These are phyloP conservation scores for Premnoplex brunnescens DNA, from an alignment of 2,797 vertebrate species.

Conservation along the genomic window DNA sequence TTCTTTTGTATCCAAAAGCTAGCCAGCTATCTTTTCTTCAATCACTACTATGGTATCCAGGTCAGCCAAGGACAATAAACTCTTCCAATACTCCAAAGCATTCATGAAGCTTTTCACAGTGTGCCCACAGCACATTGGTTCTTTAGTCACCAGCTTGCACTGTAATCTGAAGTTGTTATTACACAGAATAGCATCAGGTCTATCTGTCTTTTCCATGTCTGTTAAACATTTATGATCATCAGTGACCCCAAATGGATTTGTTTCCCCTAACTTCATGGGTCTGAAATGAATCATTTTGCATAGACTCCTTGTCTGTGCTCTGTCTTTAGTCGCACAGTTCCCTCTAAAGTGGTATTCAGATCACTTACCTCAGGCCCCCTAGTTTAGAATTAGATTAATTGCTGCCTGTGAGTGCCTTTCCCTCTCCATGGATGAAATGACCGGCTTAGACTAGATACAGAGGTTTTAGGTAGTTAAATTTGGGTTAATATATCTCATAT, in stretches of 20 bases:
- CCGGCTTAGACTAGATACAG: neutral
- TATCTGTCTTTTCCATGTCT: neutral
- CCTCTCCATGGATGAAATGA: neutral
- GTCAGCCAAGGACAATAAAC: neutral
- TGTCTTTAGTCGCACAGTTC: neutral
- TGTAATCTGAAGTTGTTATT: neutral
- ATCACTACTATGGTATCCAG: neutral
- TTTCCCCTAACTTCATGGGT: neutral
- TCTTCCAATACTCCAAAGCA: neutral
- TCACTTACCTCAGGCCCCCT: neutral
- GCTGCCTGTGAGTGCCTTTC: neutral
- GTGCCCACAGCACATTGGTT: neutral
- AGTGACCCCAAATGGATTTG: neutral
- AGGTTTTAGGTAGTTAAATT: neutral
- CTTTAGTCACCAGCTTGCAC: neutral
- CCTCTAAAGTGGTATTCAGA: neutral
- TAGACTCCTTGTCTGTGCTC: neutral
- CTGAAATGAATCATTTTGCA: constrained; percentile 38
- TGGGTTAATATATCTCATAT: neutral
- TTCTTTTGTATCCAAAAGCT: neutral
- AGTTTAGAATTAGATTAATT: constrained; percentile 30
- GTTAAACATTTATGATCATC: constrained; percentile 1
- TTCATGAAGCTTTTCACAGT: neutral
- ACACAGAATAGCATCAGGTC: neutral
- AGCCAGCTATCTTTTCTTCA: neutral